Conservation (phyloP, 2,113 vertebrate species). For the Recurvirostra avosetta region DNA sequence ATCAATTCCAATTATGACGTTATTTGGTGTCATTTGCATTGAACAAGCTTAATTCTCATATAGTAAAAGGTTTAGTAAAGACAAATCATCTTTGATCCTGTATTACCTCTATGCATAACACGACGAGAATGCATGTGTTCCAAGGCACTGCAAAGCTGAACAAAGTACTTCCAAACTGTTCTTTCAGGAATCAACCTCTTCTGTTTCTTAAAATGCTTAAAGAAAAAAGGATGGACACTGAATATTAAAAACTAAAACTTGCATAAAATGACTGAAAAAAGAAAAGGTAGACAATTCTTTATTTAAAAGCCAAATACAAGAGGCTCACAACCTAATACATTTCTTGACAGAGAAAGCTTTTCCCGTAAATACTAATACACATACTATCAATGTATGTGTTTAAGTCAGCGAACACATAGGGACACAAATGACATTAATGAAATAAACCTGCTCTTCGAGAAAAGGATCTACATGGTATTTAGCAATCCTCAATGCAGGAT, state of each 20-base stretch:
- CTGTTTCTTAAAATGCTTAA: constrained; percentile 98
- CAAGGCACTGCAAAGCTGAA: constrained; percentile 96
- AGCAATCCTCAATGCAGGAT: background rate
- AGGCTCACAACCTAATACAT: background rate
- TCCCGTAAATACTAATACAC: background rate
- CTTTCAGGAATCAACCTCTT: constrained; percentile 95
- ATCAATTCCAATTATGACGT: background rate
- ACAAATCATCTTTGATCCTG: background rate
- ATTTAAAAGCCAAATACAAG: background rate
- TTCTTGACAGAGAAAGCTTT: background rate
- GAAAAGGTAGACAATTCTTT: background rate
- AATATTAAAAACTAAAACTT: background rate
- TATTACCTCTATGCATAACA: constrained; percentile 96
- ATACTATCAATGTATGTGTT: background rate
- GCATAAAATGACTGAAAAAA: background rate
- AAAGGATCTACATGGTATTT: background rate
- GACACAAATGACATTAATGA: background rate
- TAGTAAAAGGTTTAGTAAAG: background rate
- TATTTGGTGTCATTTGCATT: background rate
- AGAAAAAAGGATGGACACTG: background rate
- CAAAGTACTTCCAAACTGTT: constrained; percentile 99
- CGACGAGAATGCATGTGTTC: constrained; percentile 98
- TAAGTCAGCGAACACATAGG: background rate
- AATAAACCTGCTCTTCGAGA: background rate
- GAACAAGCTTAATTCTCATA: background rate